Conservation (phyloP, 2,888 invertebrate species). For the Altica lythri region DNA sequence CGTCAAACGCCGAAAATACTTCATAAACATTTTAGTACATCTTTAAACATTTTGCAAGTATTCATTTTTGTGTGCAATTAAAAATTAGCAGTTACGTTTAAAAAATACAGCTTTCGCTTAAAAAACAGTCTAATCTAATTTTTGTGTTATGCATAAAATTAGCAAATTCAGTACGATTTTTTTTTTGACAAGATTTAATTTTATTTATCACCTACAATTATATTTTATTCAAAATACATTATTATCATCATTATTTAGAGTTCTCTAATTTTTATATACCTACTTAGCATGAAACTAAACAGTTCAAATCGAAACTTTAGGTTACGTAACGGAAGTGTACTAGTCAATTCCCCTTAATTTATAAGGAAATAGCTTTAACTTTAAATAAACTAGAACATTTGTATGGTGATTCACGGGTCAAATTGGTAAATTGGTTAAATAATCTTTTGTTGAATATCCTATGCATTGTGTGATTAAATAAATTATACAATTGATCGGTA, state of each 20-base stretch:
- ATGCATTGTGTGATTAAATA: too few relatives aligned
- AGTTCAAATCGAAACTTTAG: slow-evolving; percentile 19
- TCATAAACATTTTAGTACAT: slow-evolving; percentile 7
- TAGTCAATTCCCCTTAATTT: slow-evolving; percentile 20
- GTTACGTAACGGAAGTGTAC: slow-evolving; percentile 27
- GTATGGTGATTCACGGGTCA: slow-evolving; percentile 5
- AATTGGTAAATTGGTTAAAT: slow-evolving; percentile 12
- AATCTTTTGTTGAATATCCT: too few relatives aligned
- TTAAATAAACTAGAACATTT: slow-evolving; percentile 8
- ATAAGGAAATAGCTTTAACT: slow-evolving; percentile 17
- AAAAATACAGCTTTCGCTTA: not conserved
- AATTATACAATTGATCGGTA: too few relatives aligned
- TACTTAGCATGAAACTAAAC: not conserved
- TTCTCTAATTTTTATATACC: slow-evolving; percentile 1
- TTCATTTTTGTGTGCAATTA: slow-evolving; percentile 1
- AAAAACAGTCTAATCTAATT: not conserved
- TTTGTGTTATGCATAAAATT: too few relatives aligned
- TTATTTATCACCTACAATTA: not conserved
- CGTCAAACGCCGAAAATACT: too few relatives aligned
- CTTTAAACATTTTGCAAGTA: slow-evolving; percentile 14
- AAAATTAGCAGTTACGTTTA: slow-evolving; percentile 6
- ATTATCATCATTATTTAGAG: too few relatives aligned
- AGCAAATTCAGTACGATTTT: too few relatives aligned
- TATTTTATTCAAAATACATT: not conserved
- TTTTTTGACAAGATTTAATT: not conserved